Percentiles rank a stretch among this genome's conserved stretches.
Evolutionary conservation across 2,888 invertebrate genomes (phyloP).

Genomic region (Caenorhabditis sulstoni): DNA sequence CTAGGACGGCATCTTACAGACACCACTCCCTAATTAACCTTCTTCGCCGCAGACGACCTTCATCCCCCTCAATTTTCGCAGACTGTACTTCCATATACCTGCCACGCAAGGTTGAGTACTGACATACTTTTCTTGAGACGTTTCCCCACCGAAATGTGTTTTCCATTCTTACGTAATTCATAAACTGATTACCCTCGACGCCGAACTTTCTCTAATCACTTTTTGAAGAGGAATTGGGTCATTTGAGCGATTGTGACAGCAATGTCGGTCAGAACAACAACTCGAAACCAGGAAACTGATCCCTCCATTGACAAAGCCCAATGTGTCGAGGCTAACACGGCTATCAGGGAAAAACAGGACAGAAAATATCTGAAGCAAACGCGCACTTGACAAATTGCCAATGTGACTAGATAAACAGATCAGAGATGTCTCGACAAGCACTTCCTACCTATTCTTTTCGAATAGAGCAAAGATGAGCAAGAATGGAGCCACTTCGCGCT

Average conservation of each 20-base stretch:
- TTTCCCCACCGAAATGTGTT: background rate
- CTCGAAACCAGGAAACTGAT: background rate
- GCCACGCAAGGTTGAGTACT: constrained; percentile 43
- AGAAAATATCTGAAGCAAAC: constrained; percentile 3
- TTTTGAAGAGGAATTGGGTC: constrained; percentile 36
- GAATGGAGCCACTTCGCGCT: constrained; percentile 37
- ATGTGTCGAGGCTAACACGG: too few relatives aligned
- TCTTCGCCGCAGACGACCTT: constrained; percentile 46
- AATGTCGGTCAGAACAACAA: constrained; percentile 18
- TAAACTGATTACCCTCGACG: constrained; percentile 50
- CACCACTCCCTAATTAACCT: constrained; percentile 43
- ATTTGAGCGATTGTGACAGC: constrained; percentile 28
- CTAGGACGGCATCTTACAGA: constrained; percentile 13
- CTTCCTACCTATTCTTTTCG: constrained; percentile 40
- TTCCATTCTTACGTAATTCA: constrained; percentile 32
- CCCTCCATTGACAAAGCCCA: constrained; percentile 22
- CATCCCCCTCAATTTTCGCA: constrained; percentile 25
- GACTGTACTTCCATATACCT: constrained; percentile 44
- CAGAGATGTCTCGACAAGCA: constrained; percentile 53
- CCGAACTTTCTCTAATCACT: constrained; percentile 50
- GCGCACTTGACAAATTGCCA: constrained; percentile 45
- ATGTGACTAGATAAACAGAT: constrained; percentile 51
- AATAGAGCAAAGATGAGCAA: constrained; percentile 50
- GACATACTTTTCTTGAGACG: constrained; percentile 43
- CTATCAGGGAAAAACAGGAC: constrained; percentile 16